phyloP scores from a whole-genome alignment of 2,888 invertebrate species.

The Lycocerus yunnanus region DNA sequence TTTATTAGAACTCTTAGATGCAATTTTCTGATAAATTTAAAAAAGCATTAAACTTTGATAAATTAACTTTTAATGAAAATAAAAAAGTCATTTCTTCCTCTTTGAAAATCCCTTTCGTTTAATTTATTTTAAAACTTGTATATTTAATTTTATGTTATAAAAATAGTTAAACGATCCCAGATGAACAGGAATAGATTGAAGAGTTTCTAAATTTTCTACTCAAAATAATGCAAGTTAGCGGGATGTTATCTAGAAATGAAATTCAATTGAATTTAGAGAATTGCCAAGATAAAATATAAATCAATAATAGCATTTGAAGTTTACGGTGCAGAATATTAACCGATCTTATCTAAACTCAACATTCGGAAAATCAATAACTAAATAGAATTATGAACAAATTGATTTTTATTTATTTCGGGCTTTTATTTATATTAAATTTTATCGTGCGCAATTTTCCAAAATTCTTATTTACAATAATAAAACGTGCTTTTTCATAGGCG shows the following conservation, averaged over 20 bases:
- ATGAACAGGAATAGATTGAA: background rate
- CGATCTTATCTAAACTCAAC: background rate
- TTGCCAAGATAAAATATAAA: slow-evolving; percentile 6
- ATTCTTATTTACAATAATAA: background rate
- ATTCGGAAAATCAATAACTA: slow-evolving; percentile 1
- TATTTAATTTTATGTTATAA: background rate
- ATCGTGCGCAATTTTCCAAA: background rate
- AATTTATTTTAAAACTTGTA: background rate
- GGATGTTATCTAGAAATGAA: slow-evolving; percentile 2
- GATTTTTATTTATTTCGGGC: background rate
- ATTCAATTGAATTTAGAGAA: slow-evolving; percentile 5
- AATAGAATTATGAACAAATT: background rate
- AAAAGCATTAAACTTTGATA: background rate
- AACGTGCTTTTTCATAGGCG: background rate
- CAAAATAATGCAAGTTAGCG: slow-evolving; percentile 2
- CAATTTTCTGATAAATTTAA: slow-evolving; percentile 3
- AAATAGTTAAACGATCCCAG: background rate
- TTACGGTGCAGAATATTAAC: slow-evolving; percentile 5
- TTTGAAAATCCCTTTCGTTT: background rate
- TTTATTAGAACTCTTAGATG: slow-evolving; percentile 1
- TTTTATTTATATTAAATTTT: background rate
- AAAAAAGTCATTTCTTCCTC: background rate
- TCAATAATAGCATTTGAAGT: slow-evolving; percentile 2
- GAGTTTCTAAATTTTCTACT: background rate
- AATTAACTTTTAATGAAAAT: background rate